Percentiles rank a stretch among this genome's conserved stretches.
Evolutionary conservation across 2,113 vertebrate genomes (phyloP).

Genomic region (Myrmecophaga tridactyla): DNA sequence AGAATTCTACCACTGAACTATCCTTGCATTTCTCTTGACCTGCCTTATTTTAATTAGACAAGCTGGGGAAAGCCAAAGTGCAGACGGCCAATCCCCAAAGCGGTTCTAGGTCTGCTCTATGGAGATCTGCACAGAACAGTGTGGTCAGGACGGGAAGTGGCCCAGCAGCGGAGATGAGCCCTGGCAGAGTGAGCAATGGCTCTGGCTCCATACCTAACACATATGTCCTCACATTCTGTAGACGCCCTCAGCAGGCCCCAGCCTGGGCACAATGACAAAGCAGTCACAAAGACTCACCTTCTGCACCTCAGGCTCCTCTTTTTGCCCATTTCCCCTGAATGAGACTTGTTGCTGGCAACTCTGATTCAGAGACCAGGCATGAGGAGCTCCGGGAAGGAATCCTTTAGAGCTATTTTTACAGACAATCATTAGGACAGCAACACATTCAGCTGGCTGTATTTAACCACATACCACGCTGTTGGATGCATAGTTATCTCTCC

Average conservation of each 20-base stretch:
- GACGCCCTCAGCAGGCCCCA: neutral
- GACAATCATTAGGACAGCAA: neutral
- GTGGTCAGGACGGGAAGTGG: neutral
- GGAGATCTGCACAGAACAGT: neutral
- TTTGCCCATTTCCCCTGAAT: neutral
- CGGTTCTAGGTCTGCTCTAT: no score
- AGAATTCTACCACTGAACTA: no score
- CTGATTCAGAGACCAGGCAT: neutral
- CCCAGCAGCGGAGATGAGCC: neutral
- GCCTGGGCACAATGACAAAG: neutral
- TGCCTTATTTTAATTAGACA: no score
- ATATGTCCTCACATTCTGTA: neutral
- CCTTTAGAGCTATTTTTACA: neutral
- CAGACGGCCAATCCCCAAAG: neutral
- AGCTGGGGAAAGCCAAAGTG: neutral
- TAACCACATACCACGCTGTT: neutral
- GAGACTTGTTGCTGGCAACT: constrained; percentile 6
- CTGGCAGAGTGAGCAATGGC: neutral
- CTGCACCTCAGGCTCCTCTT: neutral
- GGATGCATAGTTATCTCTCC: neutral
- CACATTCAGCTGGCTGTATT: neutral
- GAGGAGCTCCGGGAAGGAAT: neutral
- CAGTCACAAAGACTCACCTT: neutral
- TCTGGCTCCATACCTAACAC: neutral
- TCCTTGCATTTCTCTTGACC: no score